Evolutionary conservation across 2,797 vertebrate species (phyloP), one percentile per base, ranked within the genome.

Genomic region (Fistularia commersonii): DNA sequence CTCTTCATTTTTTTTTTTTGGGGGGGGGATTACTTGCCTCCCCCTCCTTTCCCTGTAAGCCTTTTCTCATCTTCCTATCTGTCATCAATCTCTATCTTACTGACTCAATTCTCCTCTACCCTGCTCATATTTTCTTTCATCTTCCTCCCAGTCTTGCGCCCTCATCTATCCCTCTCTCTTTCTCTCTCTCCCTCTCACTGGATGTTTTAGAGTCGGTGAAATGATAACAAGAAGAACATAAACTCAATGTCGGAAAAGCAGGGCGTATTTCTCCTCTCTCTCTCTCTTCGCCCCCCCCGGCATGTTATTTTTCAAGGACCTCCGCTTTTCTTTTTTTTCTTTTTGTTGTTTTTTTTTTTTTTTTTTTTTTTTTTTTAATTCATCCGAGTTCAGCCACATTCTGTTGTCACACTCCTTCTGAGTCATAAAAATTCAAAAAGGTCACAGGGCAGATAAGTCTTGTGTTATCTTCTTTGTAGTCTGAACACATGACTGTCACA

Each of bases 71-170:
- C 79, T 79, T 81, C 79, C 77, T 80, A 79, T 83, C 82, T 74
- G 82, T 87, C 82, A 86, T 85, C 83, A 79, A 87, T 85, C 85
- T 85, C 72, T 65, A 81, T 84, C 82, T 78, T 74, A 82, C 76
- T 40, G 77, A 83, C 83, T 86, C 76, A 72, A 76, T 83, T 76
- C 77, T 85, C 69, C 69, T 73, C 75, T 59, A 70, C 69, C 69
- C 72, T 47, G 67, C 72, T 87, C 76, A 81, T 82, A 81, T 80
- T 82, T 84, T 82, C 82, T 84, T 85, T 85, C 81, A 83, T 87
- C 82, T 84, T 64, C 64, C 53, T 71, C 69, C 61, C 66, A 62
- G 72, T 80, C 75, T 82, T 76, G 64, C 31, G 32, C 51, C 61
- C 73, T 83, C 76, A 66, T 82, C 79, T 68, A 56, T 66, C 51